phyloP scores from a whole-genome alignment of 2,113 vertebrate species.

The Megaceryle maxima region DNA sequence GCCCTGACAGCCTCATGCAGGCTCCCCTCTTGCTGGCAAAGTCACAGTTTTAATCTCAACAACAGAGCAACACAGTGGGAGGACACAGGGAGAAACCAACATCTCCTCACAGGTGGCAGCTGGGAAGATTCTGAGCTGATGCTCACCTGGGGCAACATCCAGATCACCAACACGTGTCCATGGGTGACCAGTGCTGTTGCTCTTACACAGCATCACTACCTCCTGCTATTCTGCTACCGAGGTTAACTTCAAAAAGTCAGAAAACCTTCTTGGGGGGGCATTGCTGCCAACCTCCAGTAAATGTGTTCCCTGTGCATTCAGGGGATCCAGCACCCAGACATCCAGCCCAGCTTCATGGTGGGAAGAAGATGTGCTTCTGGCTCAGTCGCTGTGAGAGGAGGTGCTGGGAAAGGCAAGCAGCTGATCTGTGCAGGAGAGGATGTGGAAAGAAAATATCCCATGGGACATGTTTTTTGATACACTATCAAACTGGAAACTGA shows the following conservation, averaged over 20 bases:
- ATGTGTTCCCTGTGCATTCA: not conserved
- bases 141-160: not conserved
- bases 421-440: not conserved
- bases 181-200: rapidly evolving
- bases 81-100: not conserved
- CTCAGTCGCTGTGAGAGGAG: rapidly evolving
- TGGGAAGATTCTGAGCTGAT: not conserved
- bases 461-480: not conserved
- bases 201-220: not conserved
- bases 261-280: not conserved
- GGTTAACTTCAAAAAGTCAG: not conserved
- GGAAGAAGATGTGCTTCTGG: not conserved
- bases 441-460: not conserved
- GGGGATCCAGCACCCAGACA: not conserved
- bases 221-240: not conserved
- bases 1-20: not conserved
- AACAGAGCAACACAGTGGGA: rapidly evolving
- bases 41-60: not conserved
- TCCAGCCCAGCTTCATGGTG: not conserved
- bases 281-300: not conserved
- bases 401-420: not conserved
- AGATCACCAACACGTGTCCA: rapidly evolving
- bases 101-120: not conserved
- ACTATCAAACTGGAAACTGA: not conserved
- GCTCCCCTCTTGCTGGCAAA: slow-evolving; percentile 5